Base-by-base conservation (phyloP, 2,888 invertebrate genomes). In the Synergus laeviventris region DNA sequence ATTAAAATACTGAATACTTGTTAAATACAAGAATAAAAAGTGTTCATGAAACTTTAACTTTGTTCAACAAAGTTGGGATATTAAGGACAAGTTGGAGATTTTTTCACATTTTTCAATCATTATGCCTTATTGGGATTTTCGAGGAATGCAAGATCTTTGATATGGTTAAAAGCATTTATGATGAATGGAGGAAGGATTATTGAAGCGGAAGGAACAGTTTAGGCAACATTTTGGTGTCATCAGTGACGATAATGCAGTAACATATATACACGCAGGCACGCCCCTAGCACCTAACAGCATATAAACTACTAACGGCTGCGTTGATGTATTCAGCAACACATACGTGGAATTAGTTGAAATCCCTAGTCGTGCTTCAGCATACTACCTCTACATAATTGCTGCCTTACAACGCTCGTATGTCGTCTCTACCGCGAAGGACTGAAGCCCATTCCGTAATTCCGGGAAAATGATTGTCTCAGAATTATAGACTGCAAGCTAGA, bases 321-420 rank as follows among this genome's bases (percentile, higher is more conserved):
- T 74, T 87, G 85, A 88, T 87, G 80, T 87, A 89, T 88, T 86
- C 87, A 76, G 31, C 81, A 79, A 83, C 88, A 87, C 84, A 87
- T 82, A 84, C 84, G 77, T 81, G 76, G 86, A 85, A 88, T 89
- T 88, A 88, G 78, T 81, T 75, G 73, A 81, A 86, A 85, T 86
- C 85, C 83, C 79, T 64, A 70, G 75, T 78, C 86, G 86, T 87
- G 87, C 83, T 82, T 75, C 73, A 77, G 86, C 86, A 88, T 88
- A 86, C 84, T 81, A 82, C 81, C 83, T 78, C 81, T 74, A 82
- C 83, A 79, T 88, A 87, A 88, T 87, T 83, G 83, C 79, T 81
- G 79, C 78, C 84, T 84, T 82, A 81, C 81, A 80, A 81, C 78
- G 78, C 66, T 56, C 64, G 24, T 64, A 64, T 42, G 39, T 64